A percentile compares a stretch with the other conserved stretches of the same genome.
Conservation (phyloP, 2,113 vertebrate genomes). For the Tachysurus vachellii region DNA sequence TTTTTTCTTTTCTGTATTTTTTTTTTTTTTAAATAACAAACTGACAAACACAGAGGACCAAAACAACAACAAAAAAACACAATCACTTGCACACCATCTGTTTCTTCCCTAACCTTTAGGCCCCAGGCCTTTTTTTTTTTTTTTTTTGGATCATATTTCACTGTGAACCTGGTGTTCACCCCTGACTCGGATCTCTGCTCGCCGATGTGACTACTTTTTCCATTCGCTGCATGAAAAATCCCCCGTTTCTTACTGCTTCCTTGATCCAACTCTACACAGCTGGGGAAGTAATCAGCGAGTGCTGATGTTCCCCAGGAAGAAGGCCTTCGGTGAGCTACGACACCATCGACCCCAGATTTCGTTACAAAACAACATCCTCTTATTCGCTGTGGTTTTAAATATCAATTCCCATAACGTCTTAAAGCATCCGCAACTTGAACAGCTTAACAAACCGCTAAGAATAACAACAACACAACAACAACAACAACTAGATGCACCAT, state of each 20-base stretch:
- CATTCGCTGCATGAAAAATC: constrained; percentile 54
- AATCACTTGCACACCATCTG: background rate
- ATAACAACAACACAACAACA: background rate
- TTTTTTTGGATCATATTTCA: constrained; percentile 48
- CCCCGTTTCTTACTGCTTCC: constrained; percentile 40
- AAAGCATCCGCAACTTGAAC: background rate
- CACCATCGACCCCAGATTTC: background rate
- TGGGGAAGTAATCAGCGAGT: constrained; percentile 67
- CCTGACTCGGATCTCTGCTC: constrained; percentile 47
- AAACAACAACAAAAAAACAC: background rate
- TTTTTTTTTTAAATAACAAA: constrained; percentile 48
- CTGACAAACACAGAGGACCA: background rate
- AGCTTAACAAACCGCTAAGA: constrained; percentile 7
- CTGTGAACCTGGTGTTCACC: constrained; percentile 53
- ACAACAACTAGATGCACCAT: constrained; percentile 8
- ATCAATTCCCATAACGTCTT: background rate
- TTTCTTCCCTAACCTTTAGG: background rate
- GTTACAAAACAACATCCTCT: constrained; percentile 29
- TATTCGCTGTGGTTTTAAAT: constrained; percentile 31
- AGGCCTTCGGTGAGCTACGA: constrained; percentile 8
- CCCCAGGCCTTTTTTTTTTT: background rate
- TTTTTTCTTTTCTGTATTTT: background rate
- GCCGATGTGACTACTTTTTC: constrained; percentile 51
- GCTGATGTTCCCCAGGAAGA: constrained; percentile 33
- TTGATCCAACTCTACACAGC: constrained; percentile 60